Percentiles rank a stretch among this genome's conserved stretches.
Conservation (phyloP, 2,797 vertebrate species). For the Phyllotis vaccarum region DNA sequence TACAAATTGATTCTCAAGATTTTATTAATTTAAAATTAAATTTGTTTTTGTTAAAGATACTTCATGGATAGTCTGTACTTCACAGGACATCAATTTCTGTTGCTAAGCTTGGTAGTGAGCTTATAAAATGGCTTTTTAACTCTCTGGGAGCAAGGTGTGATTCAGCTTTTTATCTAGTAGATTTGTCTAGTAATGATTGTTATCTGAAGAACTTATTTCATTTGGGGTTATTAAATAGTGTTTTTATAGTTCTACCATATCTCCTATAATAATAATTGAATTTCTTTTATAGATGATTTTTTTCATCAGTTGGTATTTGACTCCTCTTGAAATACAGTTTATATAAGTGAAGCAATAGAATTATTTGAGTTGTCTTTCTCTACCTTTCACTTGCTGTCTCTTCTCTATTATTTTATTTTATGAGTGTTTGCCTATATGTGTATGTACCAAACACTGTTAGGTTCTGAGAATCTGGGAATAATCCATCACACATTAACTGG, state of each 20-base stretch:
- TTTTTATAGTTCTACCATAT: background rate
- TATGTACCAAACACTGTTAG: background rate
- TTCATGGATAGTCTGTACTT: background rate
- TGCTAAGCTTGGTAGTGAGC: background rate
- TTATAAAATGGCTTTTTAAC: background rate
- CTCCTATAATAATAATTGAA: background rate
- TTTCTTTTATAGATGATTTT: background rate
- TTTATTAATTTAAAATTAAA: background rate
- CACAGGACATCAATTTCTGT: background rate
- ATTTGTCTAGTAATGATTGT: background rate
- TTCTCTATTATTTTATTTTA: background rate
- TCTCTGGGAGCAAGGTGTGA: background rate
- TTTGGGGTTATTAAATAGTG: background rate
- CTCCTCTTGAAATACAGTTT: background rate
- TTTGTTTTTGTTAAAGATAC: constrained; percentile 7
- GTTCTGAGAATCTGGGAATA: too few species aligned
- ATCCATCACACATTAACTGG: too few species aligned
- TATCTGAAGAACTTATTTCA: background rate
- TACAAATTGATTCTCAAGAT: background rate
- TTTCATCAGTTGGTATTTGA: background rate
- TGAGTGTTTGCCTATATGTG: background rate
- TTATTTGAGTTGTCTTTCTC: background rate
- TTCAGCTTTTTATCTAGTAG: background rate
- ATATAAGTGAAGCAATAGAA: background rate
- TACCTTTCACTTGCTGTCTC: background rate